These are phyloP conservation scores for Phrynocephalus vlangalii DNA, from an alignment of 2,797 vertebrate genomes.

Conservation along the genomic window DNA sequence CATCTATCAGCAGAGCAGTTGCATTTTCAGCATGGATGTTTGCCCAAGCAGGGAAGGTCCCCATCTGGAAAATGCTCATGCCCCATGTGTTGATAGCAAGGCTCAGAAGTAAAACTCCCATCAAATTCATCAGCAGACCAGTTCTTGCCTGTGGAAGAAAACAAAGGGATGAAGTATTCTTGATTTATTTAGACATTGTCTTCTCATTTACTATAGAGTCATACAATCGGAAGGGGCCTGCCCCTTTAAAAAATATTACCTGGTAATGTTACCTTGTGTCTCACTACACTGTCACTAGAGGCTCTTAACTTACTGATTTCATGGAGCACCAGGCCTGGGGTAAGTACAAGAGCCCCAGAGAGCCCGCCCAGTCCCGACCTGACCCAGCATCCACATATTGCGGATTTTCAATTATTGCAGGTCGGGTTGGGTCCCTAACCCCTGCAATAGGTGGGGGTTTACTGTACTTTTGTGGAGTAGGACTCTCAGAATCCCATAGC, in stretches of 20 bases:
- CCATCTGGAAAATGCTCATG: constrained; percentile 87
- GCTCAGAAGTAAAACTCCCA: constrained; percentile 89
- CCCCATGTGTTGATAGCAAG: constrained; percentile 98
- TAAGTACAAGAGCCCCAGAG: no score
- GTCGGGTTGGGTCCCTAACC: no score
- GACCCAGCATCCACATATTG: no score
- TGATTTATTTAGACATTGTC: neutral
- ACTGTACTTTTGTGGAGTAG: no score
- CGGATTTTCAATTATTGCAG: no score
- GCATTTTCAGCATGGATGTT: constrained; percentile 76
- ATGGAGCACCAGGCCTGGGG: no score
- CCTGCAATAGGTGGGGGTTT: no score
- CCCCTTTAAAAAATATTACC: neutral
- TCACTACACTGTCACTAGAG: neutral
- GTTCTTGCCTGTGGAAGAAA: constrained; percentile 88
- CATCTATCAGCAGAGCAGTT: constrained; percentile 64
- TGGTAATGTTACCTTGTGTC: neutral
- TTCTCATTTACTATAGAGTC: neutral
- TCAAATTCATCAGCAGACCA: constrained; percentile 93
- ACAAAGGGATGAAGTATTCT: constrained; percentile 39
- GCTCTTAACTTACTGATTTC: neutral
- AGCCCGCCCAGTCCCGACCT: no score
- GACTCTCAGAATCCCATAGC: no score
- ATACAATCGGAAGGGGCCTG: no score
- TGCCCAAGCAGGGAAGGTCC: constrained; percentile 90